Evolutionary conservation across 2,888 invertebrate genomes (phyloP).

Genomic region (Drosophila nigricruria): DNA sequence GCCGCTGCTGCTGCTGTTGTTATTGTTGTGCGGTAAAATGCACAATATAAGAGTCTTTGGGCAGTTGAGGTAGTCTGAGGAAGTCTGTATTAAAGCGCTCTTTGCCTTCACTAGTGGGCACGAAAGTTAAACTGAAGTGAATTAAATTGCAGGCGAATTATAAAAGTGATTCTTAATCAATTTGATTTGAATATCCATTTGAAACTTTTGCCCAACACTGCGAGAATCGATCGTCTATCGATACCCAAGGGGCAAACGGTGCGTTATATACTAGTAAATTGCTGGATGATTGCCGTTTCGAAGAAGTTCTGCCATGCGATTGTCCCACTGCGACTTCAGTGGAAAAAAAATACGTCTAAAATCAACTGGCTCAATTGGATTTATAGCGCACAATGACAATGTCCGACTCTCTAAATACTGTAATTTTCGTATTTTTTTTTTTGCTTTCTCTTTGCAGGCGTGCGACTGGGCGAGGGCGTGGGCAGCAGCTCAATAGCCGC

Average conservation of each 20-base stretch:
- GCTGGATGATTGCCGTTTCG: neutral
- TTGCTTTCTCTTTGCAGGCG: conserved; percentile 51
- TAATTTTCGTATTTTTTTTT: neutral
- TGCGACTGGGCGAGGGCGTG: conserved; percentile 69
- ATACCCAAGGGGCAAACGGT: neutral
- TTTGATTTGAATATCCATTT: neutral
- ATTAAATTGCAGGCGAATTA: neutral
- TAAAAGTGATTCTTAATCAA: conserved; percentile 4
- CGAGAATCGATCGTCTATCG: neutral
- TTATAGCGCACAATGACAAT: neutral
- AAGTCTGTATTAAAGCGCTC: conserved; percentile 20
- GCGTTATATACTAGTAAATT: neutral
- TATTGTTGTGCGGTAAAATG: conserved; percentile 18
- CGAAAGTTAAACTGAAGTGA: neutral
- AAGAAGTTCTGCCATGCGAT: neutral
- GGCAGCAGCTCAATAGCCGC: conserved; percentile 68
- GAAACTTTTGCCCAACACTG: neutral
- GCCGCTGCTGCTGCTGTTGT: neutral
- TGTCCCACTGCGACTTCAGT: neutral
- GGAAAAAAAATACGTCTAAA: neutral
- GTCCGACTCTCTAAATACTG: conserved; percentile 3
- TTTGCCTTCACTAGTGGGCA: neutral
- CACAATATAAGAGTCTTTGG: conserved; percentile 26
- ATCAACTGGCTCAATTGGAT: conserved; percentile 1
- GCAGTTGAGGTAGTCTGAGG: conserved; percentile 13